These are phyloP conservation scores for Anagrus nilaparvatae DNA, from an alignment of 1,140 invertebrate species.

Conservation along the genomic window DNA sequence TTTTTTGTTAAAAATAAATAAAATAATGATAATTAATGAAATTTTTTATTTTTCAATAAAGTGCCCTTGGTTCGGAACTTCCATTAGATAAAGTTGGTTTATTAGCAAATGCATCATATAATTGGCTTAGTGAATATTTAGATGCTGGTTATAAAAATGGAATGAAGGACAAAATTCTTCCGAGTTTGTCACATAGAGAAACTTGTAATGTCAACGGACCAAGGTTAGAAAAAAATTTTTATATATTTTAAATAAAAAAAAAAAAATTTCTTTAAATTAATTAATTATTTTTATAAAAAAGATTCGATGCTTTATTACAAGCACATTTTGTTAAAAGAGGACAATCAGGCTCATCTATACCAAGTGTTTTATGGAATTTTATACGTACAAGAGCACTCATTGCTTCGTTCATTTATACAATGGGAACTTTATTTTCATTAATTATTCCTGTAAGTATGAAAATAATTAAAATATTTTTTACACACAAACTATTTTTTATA, in stretches of 20 bases:
- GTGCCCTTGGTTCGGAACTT: constrained; percentile 21
- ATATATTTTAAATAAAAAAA: not conserved
- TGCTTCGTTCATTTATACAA: constrained; percentile 19
- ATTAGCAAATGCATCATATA: constrained; percentile 20
- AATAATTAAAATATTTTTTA: no score
- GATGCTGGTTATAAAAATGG: constrained; percentile 19
- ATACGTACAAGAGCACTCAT: constrained; percentile 22
- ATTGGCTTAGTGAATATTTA: constrained; percentile 23
- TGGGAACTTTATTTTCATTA: constrained; percentile 20
- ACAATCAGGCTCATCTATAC: constrained; percentile 22
- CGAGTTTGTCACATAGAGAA: constrained; percentile 18
- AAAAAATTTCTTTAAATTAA: constrained; percentile 5
- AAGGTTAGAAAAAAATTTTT: constrained; percentile 13
- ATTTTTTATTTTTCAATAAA: constrained; percentile 5
- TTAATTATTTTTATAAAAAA: constrained; percentile 14
- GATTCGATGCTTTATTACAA: constrained; percentile 23
- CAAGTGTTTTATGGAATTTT: constrained; percentile 23
- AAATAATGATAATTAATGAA: no score
- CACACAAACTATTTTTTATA: no score
- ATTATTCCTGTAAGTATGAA: constrained; percentile 19
- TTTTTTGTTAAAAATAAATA: not conserved
- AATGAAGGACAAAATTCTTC: constrained; percentile 20
- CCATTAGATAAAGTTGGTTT: constrained; percentile 23
- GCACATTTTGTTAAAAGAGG: constrained; percentile 20
- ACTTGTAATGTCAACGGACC: constrained; percentile 23